phyloP scores from a whole-genome alignment of 2,888 invertebrate genomes.

The Eilema caniola region DNA sequence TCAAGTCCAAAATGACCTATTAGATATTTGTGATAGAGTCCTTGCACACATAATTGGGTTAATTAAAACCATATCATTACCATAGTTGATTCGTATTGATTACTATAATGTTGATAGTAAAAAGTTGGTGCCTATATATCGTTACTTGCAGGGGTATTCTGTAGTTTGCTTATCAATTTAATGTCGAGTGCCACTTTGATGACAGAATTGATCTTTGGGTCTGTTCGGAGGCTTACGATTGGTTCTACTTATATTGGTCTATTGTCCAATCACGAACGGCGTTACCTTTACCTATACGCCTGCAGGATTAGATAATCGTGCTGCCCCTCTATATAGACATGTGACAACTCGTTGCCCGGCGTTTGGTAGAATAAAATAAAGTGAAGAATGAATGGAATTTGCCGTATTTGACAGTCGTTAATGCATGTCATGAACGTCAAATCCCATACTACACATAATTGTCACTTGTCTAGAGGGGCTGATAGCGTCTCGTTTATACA shows the following conservation, averaged over 20 bases:
- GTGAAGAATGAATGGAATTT: no score
- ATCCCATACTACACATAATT: no score
- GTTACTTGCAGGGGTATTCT: not conserved
- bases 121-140: not conserved
- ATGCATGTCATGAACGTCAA: no score
- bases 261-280: not conserved
- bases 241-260: not conserved
- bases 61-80: not conserved
- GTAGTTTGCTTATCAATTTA: not conserved
- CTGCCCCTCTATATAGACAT: no score
- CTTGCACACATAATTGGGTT: not conserved
- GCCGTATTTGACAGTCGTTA: no score
- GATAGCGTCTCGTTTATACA: not conserved
- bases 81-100: not conserved
- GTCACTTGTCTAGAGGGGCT: no score
- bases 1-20: not conserved
- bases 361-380: no score
- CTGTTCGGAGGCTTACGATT: not conserved
- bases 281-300: not conserved
- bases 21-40: slow-evolving; percentile 1
- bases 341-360: no score
- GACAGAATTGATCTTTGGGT: not conserved
- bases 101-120: not conserved
- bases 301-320: not conserved
- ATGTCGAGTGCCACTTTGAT: not conserved